A percentile compares a stretch with the other conserved stretches of the same genome.
These are phyloP conservation scores for Vidua chalybeata DNA, from an alignment of 2,113 vertebrate genomes.

Conservation along the genomic window DNA sequence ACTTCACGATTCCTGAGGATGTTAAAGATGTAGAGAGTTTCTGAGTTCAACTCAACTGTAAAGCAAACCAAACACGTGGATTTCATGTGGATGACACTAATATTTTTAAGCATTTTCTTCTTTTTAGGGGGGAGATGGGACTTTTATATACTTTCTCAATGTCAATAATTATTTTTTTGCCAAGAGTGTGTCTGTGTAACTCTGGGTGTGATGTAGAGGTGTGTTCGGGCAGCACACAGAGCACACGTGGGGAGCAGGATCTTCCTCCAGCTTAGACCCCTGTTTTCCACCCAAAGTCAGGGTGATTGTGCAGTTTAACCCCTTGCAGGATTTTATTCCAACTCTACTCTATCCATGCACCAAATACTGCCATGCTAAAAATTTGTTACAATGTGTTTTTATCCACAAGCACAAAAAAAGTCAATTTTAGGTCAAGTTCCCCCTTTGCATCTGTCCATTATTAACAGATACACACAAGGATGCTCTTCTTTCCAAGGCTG, in stretches of 20 bases:
- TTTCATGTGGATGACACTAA: constrained; percentile 48
- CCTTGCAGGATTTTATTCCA: not conserved
- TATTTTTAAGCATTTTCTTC: constrained; percentile 70
- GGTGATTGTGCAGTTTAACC: not conserved
- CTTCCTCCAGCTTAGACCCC: not conserved
- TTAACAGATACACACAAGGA: not conserved
- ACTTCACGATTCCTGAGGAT: constrained; percentile 33
- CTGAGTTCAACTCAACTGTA: constrained; percentile 42
- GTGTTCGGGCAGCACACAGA: not conserved
- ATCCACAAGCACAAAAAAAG: not conserved
- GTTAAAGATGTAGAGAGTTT: constrained; percentile 58
- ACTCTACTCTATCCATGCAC: not conserved
- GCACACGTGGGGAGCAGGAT: not conserved
- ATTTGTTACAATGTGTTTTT: not conserved
- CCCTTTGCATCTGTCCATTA: not conserved
- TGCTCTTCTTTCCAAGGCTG: constrained; percentile 14
- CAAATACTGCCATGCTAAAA: not conserved
- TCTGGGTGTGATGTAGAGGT: not conserved
- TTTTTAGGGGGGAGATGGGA: constrained; percentile 56
- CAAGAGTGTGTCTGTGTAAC: constrained; percentile 53
- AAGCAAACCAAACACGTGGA: constrained; percentile 29
- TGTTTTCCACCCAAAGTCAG: not conserved
- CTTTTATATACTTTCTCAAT: constrained; percentile 39
- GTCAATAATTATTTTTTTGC: constrained; percentile 51
- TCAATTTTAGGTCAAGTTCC: not conserved